Evolutionary conservation across 2,113 vertebrate species (phyloP), one percentile per base, ranked within the genome.

Genomic region (Oncorhynchus gorbuscha): DNA sequence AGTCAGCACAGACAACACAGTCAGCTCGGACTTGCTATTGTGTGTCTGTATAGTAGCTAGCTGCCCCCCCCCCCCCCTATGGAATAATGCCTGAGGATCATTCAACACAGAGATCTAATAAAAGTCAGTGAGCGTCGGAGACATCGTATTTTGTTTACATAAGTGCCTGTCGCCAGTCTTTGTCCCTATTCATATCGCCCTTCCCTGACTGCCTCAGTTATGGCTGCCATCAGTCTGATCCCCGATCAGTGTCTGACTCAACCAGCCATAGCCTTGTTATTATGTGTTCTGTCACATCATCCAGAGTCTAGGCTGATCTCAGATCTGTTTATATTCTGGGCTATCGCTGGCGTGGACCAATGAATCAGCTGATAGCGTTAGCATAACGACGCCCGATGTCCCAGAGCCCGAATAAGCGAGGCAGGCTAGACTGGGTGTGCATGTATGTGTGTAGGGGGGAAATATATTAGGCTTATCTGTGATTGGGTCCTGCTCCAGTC

Each of bases 401-500:
- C 74, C 18, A 28, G 70, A 71, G 72, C 71, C 49, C 30, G 24
- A 49, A 55, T 55, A 61, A 62, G 51, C 9, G 30, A 35, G 55
- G 28, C 26, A 20, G 22, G 8, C 5, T 5, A n/a, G 55, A 35
- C 2, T 62, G 76, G 74, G 61, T 62, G 86, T 84, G 71, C 73
- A 69, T 81, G 51, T 18, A 4, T 55, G 39, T 45, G 39, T 45
- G 9, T 76, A 71, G 65, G 71, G 69, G 70, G 49, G 71, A 78
- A 79, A 84, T 76, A 66, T 74, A 81, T 72, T 64, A 82, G 69
- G 77, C 76, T 78, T 74, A 67, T 85, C 84, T 69, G 45, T 82
- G 88, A 86, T 83, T 87, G 81, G 77, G 70, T 84, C 30, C 66
- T 65, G 49, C 71, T 22, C 72, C 51, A 76, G 58, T 81, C 80